A percentile compares a stretch with the other conserved stretches of the same genome.
phyloP scores from a whole-genome alignment of 2,888 invertebrate species.

The Laothoe populi region DNA sequence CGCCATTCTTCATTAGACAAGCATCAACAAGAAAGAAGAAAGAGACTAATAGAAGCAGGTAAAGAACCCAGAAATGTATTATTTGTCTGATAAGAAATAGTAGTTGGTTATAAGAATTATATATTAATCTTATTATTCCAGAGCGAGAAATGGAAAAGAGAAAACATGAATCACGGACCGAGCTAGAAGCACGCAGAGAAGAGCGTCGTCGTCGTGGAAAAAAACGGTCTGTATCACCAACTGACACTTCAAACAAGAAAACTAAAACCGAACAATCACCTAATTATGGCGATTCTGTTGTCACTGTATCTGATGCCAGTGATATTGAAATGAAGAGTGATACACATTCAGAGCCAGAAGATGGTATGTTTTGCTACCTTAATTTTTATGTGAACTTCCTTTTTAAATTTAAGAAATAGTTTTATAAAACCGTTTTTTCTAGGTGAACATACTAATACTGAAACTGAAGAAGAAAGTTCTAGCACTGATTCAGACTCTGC shows the following conservation, averaged over 20 bases:
- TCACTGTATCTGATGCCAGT: slow-evolving; percentile 79
- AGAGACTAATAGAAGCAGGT: slow-evolving; percentile 89
- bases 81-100: not conserved
- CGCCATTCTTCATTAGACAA: slow-evolving; percentile 73
- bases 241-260: slow-evolving; percentile 65
- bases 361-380: slow-evolving; percentile 54
- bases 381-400: slow-evolving; percentile 19
- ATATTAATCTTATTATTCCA: slow-evolving; percentile 45
- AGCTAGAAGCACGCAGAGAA: slow-evolving; percentile 89
- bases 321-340: slow-evolving; percentile 79
- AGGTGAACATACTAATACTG: slow-evolving; percentile 79
- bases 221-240: slow-evolving; percentile 70
- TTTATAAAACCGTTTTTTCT: slow-evolving; percentile 2
- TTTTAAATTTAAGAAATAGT: not conserved
- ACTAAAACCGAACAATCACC: slow-evolving; percentile 67
- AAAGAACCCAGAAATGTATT: slow-evolving; percentile 37
- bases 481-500: slow-evolving; percentile 72
- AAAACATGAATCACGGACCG: slow-evolving; percentile 89
- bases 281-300: slow-evolving; percentile 71
- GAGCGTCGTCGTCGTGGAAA: slow-evolving; percentile 82
- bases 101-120: not conserved
- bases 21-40: slow-evolving; percentile 86
- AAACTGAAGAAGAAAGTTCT: slow-evolving; percentile 79
- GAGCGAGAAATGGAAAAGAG: slow-evolving; percentile 91
- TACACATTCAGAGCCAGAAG: slow-evolving; percentile 73